Evolutionary conservation across 2,888 invertebrate genomes (phyloP).

Genomic region (Drosophila kuntzei): DNA sequence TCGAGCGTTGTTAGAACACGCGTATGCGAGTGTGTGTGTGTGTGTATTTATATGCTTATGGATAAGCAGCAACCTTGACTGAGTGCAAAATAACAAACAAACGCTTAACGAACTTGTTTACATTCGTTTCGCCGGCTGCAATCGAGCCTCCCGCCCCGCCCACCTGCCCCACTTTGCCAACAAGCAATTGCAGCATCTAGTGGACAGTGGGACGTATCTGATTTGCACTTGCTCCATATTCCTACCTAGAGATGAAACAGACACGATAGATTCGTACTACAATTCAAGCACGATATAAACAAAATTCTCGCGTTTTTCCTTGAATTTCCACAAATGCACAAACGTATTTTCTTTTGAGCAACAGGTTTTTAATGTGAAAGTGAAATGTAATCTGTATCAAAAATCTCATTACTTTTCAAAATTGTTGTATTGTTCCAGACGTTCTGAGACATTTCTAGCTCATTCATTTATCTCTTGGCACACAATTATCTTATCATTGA

Average conservation of each 20-base stretch:
- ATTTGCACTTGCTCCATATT: conserved; percentile 16
- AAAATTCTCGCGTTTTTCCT: neutral
- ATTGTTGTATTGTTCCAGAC: neutral
- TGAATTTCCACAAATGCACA: neutral
- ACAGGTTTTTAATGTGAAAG: neutral
- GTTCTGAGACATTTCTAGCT: neutral
- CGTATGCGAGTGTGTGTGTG: neutral
- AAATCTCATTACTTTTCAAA: neutral
- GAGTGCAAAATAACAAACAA: conserved; percentile 60
- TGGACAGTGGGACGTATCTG: conserved; percentile 33
- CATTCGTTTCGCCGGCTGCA: conserved; percentile 66
- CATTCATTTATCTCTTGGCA: conserved; percentile 7
- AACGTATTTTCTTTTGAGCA: neutral
- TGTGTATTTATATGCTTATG: conserved; percentile 13
- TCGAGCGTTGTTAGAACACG: conserved; percentile 12
- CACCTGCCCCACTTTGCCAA: neutral
- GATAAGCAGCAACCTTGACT: conserved; percentile 64
- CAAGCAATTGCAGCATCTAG: conserved; percentile 39
- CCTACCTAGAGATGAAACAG: conserved; percentile 1
- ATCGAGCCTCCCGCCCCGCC: neutral
- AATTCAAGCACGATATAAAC: too few species aligned
- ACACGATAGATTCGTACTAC: neutral
- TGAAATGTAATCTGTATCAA: neutral
- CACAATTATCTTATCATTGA: conserved; percentile 40
- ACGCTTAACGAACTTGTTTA: conserved; percentile 79